Evolutionary conservation across 1,140 invertebrate species (phyloP), one percentile per base, ranked within the genome.

Genomic region (Pseudomyrmex dendroicus): DNA sequence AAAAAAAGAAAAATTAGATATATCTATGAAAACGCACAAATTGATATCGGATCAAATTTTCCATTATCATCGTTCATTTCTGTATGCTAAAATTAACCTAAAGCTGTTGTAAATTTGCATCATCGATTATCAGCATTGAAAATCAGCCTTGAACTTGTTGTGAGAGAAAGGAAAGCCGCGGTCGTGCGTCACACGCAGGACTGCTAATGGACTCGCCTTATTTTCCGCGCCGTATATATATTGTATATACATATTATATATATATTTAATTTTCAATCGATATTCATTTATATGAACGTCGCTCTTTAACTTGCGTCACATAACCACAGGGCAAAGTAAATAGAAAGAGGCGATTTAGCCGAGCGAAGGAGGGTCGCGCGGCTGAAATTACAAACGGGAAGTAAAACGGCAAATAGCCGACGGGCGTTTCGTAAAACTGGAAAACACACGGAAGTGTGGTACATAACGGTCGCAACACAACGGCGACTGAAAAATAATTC

Each of bases 381-480:
- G 46, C 17, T 59, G 54, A 80, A 80, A 80, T 80, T 80, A 72
- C 76, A 80, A 78, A 70, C 15, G 44, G 20, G 76, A 59, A 61
- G 54, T 80, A 80, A 80, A 80, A 72, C 20, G 35, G 15, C 66
- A 59, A 78, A 57, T 78, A 48, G 66, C 52, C 15, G 12, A 35
- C 50, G 62, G 50, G 17, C 25, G 25, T 59, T 59, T 48, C 66
- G 66, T 72, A 70, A 80, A 80, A 72, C 64, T 72, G 44, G 22
- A 59, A 70, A 80, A 80, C 56, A 56, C 10, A 20, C 67, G 76
- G 76, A 80, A 80, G 44, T 59, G 10, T 13, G 35, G 0, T 70
- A 54, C 54, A 8, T 70, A 72, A 52, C 10, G 10, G 54, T 9
- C 64, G 22, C 13, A 50, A n/a, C 17, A 61, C 46, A 46, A 1